These are phyloP conservation scores for Drosophila lutescens DNA, from an alignment of 2,888 invertebrate species.

Conservation along the genomic window DNA sequence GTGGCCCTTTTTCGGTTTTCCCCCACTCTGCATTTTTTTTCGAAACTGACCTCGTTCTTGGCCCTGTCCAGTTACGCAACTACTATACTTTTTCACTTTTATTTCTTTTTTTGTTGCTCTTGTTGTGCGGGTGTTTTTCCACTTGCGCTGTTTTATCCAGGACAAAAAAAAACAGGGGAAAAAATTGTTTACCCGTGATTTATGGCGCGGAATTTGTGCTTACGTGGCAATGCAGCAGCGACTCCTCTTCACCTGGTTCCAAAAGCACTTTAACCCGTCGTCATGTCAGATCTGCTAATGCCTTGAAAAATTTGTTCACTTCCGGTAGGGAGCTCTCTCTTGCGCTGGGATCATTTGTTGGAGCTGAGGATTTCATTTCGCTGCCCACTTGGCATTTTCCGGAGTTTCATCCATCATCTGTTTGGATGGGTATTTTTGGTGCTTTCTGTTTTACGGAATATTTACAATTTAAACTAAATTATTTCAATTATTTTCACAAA, in stretches of 20 bases:
- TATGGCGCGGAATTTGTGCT: slow-evolving; percentile 73
- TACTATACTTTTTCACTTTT: slow-evolving; percentile 38
- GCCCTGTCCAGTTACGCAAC: slow-evolving; percentile 63
- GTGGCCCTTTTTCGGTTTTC: slow-evolving; percentile 24
- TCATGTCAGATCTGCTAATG: slow-evolving; percentile 39
- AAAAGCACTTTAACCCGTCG: slow-evolving; percentile 38
- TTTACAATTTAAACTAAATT: background rate
- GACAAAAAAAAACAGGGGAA: slow-evolving; percentile 18
- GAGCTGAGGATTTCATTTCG: slow-evolving; percentile 24
- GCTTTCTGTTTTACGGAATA: background rate
- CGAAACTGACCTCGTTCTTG: slow-evolving; percentile 37
- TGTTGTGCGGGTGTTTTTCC: slow-evolving; percentile 29
- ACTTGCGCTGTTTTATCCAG: slow-evolving; percentile 32
- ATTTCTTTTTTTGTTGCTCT: slow-evolving; percentile 1
- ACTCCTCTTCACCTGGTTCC: slow-evolving; percentile 30
- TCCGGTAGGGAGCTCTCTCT: slow-evolving; percentile 7
- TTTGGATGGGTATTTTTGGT: background rate
- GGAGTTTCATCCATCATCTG: slow-evolving; percentile 17
- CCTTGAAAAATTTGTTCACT: slow-evolving; percentile 35
- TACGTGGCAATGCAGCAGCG: slow-evolving; percentile 45
- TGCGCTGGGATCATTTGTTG: slow-evolving; percentile 24
- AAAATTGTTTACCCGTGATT: slow-evolving; percentile 67
- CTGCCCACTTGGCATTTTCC: slow-evolving; percentile 14
- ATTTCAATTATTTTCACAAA: background rate
- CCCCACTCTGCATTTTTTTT: slow-evolving; percentile 1